Base-by-base conservation (phyloP, 2,888 invertebrate species). In the Xanthorhoe spadicearia region DNA sequence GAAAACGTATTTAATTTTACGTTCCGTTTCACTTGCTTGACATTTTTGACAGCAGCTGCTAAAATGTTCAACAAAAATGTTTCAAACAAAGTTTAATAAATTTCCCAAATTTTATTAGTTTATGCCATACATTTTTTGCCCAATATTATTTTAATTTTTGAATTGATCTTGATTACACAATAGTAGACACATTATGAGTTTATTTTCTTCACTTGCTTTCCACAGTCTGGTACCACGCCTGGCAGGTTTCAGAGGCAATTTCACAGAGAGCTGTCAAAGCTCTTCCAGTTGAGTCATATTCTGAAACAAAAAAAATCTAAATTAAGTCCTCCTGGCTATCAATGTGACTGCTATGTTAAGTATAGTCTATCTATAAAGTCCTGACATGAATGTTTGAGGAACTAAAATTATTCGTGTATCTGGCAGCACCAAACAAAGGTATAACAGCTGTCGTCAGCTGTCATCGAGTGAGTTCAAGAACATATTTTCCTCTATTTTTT, bases 211-310 rank as follows among this genome's bases (percentile, higher is more conserved):
- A 88, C 69, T 90, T 87, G 66, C 85, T 90, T 72, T 91, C 91
- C 51, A 86, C 23, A 0, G 83, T 70, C 61, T 89, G 94, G 77
- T 96, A 95, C 96, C 96, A 97, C 38, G 96, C 95, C 81, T 96
- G 96, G 84, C 97, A 97, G 5, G 97, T 96, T 83, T 97, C 97
- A 71, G 95, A 94, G 10, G 97, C 96, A 73, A 97, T 96, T 88
- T 97, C 97, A 82, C 97, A 97, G 83, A 97, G 94, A 13, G 96
- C 95, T 6, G 95, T 95, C 58, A 97, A 84, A 0, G 96, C 95
- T 81, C 95, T 95, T 63, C 94, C 95, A 19, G 95, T 95, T 17
- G 93, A 83, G 71, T 97, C 97, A 70, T 95, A 95, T 83, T 97
- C 97, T 96, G 87, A 66, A 93, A 88, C 17, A 69, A 52, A 64